Conservation (phyloP, 2,113 vertebrate species). For the Chionodraco myersi region DNA sequence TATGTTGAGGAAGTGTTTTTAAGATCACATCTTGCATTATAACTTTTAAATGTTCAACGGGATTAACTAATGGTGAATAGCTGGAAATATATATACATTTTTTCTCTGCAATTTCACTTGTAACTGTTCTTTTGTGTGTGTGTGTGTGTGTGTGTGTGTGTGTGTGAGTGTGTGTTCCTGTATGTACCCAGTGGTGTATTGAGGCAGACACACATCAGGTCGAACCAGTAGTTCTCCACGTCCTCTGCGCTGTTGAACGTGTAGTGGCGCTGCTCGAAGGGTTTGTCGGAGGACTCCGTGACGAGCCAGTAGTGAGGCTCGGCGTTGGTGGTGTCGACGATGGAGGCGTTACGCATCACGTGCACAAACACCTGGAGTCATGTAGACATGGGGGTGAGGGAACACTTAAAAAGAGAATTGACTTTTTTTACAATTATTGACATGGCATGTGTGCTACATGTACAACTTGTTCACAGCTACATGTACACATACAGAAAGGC, state of each 20-base stretch:
- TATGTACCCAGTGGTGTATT: conserved; percentile 92
- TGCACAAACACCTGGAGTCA: conserved; percentile 88
- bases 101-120: too few relatives aligned
- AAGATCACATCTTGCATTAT: too few relatives aligned
- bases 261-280: conserved; percentile 89
- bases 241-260: conserved; percentile 86
- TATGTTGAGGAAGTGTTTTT: too few relatives aligned
- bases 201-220: conserved; percentile 95
- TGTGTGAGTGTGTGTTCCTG: background rate
- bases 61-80: too few relatives aligned
- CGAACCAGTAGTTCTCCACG: conserved; percentile 96
- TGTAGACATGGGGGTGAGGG: background rate
- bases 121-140: too few relatives aligned
- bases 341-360: conserved; percentile 87
- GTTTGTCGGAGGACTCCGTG: conserved; percentile 82
- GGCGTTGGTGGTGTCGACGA: conserved; percentile 92
- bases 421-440: too few relatives aligned
- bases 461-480: too few relatives aligned
- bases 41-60: too few relatives aligned
- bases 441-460: too few relatives aligned
- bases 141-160: too few relatives aligned
- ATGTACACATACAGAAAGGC: background rate
- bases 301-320: conserved; percentile 96
- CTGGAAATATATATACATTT: too few relatives aligned
- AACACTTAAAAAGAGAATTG: too few relatives aligned